phyloP scores from a whole-genome alignment of 1,140 invertebrate species.

The Camponotus vicinus region DNA sequence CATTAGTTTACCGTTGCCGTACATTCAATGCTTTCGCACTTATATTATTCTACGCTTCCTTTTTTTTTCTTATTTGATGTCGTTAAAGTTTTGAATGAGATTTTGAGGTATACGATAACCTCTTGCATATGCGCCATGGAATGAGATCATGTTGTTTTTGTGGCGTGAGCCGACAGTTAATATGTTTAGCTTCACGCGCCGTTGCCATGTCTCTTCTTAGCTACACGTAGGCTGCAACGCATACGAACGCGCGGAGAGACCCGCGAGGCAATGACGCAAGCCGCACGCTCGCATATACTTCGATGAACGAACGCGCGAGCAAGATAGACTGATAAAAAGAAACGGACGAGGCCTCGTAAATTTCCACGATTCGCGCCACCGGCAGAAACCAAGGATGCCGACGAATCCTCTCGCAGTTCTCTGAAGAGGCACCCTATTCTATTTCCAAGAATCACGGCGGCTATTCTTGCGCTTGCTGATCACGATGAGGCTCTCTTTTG shows the following conservation, averaged over 20 bases:
- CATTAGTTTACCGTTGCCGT: slow-evolving; percentile 17
- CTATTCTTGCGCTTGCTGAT: slow-evolving; percentile 66
- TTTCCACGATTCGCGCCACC: slow-evolving; percentile 80
- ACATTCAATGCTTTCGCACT: background rate
- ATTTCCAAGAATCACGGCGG: slow-evolving; percentile 68
- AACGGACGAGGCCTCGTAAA: slow-evolving; percentile 79
- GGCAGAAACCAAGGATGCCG: slow-evolving; percentile 65
- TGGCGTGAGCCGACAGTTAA: slow-evolving; percentile 86
- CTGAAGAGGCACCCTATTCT: slow-evolving; percentile 67
- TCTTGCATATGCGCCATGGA: slow-evolving; percentile 81
- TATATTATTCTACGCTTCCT: background rate
- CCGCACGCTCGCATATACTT: slow-evolving; percentile 71
- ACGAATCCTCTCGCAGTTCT: slow-evolving; percentile 64
- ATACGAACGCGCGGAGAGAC: slow-evolving; percentile 62
- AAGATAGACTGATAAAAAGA: slow-evolving; percentile 63
- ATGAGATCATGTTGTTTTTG: slow-evolving; percentile 86
- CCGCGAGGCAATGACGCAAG: slow-evolving; percentile 80
- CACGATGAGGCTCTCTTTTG: slow-evolving; percentile 25
- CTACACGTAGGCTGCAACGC: slow-evolving; percentile 74
- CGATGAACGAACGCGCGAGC: slow-evolving; percentile 66
- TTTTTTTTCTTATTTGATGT: slow-evolving; percentile 9
- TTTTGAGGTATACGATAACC: slow-evolving; percentile 75
- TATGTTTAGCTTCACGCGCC: slow-evolving; percentile 84
- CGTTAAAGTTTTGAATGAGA: slow-evolving; percentile 73
- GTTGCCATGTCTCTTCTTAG: slow-evolving; percentile 81